Percentiles rank a stretch among this genome's conserved stretches.
Evolutionary conservation across 53 echinoderm and acorn worm genomes (phyloP).

Genomic region (Zoroaster sp.): DNA sequence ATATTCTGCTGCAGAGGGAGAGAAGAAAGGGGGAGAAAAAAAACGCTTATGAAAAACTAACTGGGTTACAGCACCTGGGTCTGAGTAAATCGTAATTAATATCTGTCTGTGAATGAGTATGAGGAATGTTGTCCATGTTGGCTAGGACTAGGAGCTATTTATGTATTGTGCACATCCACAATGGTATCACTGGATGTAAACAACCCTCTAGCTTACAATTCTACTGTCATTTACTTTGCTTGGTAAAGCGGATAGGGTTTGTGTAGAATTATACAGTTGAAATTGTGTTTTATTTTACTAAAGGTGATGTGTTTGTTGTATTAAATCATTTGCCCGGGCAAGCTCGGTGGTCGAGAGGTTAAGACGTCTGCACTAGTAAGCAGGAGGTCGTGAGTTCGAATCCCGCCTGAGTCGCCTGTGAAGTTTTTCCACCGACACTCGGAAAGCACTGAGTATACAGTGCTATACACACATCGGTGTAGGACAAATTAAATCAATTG

Average conservation of each 20-base stretch:
- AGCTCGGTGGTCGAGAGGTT: too few species aligned
- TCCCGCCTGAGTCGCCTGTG: too few species aligned
- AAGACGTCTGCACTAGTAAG: too few species aligned
- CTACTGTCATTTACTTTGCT: not conserved
- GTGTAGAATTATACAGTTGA: not conserved
- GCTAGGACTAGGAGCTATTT: conserved; percentile 27
- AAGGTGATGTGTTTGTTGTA: too few species aligned
- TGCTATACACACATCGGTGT: too few species aligned
- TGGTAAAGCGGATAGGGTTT: not conserved
- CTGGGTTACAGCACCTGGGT: not conserved
- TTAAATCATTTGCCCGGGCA: too few species aligned
- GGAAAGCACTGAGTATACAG: too few species aligned
- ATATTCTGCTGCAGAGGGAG: not conserved
- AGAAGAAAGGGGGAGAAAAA: not conserved
- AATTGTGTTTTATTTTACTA: too few species aligned
- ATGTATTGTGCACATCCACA: not conserved
- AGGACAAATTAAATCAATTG: too few species aligned
- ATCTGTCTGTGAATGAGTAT: not conserved
- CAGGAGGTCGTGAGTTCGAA: too few species aligned
- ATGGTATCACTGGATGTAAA: not conserved
- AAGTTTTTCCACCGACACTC: too few species aligned
- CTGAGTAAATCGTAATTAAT: conserved; percentile 10
- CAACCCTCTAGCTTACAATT: not conserved
- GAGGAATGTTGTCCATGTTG: not conserved
- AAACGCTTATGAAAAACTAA: not conserved